A percentile compares a stretch with the other conserved stretches of the same genome.
phyloP scores from a whole-genome alignment of 2,888 invertebrate species.

The Cepaea hortensis region DNA sequence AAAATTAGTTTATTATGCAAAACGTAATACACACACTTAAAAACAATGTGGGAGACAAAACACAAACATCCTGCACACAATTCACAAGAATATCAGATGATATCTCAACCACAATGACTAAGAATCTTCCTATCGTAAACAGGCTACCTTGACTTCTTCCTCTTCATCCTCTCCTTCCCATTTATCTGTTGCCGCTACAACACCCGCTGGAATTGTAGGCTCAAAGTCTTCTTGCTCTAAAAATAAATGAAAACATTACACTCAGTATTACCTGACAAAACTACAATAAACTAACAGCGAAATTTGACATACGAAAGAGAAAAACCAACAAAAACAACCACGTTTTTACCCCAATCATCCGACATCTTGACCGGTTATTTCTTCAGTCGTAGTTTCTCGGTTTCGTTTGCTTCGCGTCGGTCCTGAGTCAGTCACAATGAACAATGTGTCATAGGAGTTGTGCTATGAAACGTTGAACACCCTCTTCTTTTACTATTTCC shows the following conservation, averaged over 20 bases:
- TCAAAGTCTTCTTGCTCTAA: conserved; percentile 75
- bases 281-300: background rate
- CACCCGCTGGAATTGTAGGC: conserved; percentile 56
- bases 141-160: conserved; percentile 72
- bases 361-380: conserved; percentile 33
- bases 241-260: conserved; percentile 43
- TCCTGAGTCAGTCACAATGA: background rate
- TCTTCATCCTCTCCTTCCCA: conserved; percentile 77
- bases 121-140: background rate
- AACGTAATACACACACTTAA: too few relatives aligned
- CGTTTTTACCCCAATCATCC: conserved; percentile 42
- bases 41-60: too few relatives aligned
- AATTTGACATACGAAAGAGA: background rate
- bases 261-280: background rate
- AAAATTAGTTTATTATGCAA: too few relatives aligned
- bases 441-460: background rate
- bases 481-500: too few relatives aligned
- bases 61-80: too few relatives aligned
- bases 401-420: background rate
- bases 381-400: conserved; percentile 11
- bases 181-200: conserved; percentile 63
- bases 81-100: too few relatives aligned
- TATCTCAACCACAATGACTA: too few relatives aligned
- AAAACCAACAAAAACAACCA: background rate
- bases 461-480: too few relatives aligned